Base-by-base conservation (phyloP, 2,888 invertebrate species). In the Hybos culiciformis region DNA sequence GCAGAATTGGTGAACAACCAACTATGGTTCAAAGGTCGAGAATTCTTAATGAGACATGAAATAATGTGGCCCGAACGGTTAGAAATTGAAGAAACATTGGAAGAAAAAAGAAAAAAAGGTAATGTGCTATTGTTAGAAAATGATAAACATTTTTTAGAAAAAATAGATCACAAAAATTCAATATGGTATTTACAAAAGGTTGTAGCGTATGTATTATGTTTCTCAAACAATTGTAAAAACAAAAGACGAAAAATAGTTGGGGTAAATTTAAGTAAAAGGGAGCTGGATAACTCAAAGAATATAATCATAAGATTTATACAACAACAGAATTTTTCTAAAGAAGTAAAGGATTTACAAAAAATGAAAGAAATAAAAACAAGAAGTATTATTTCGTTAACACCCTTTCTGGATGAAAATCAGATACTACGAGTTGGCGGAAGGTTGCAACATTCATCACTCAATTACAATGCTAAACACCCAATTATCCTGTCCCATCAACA, bases 21-120 rank as follows among this genome's bases (percentile, higher is more conserved):
- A 21, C 19, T 42, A 31, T 42, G 31, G 23, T 42, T 31, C 18
- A 29, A 11, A 3, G 43, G 43, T 6, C 39, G 39, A 5, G 18
- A 11, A 24, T n/a, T n/a, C 8, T 17, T 32, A n/a, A n/a, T n/a
- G n/a, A n/a, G n/a, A n/a, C n/a, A n/a, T n/a, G n/a, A n/a, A n/a
- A n/a, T n/a, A n/a, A n/a, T n/a, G n/a, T n/a, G n/a, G n/a, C n/a
- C n/a, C n/a, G n/a, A n/a, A n/a, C 29, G 29, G n/a, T 12, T 12
- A n/a, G 29, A 29, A 29, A 8, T 4, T 29, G n/a, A 12, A n/a
- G 4, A 12, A 29, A 29, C 29, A 4, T 29, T 29, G 29, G 12
- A 12, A 29, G 29, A 29, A 32, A 32, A 32, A 32, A 15, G 14
- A 32, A n/a, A n/a, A n/a, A n/a, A n/a, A n/a, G n/a, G n/a, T n/a